Conservation (phyloP, 2,888 invertebrate species). For the Nemoura dubitans region DNA sequence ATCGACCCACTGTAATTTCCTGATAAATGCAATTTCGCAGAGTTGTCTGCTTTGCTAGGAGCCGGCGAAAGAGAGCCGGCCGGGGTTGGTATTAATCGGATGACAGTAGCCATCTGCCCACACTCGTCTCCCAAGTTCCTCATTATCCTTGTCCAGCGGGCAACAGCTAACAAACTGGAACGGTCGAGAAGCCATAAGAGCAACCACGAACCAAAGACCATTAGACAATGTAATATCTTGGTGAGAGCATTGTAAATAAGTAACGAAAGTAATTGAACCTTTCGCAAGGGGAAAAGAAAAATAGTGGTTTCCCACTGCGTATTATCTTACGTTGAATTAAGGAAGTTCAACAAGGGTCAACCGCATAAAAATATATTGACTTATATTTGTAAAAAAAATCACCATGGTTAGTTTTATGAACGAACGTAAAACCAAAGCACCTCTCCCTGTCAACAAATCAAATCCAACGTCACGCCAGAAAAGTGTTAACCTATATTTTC, state of each 20-base stretch:
- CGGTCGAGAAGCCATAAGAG: background rate
- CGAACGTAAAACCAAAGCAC: background rate
- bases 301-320: background rate
- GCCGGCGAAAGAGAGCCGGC: background rate
- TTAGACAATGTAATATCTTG: background rate
- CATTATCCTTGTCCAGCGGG: background rate
- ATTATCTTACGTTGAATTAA: background rate
- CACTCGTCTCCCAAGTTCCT: background rate
- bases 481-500: slow-evolving; percentile 2
- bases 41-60: background rate
- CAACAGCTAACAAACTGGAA: slow-evolving; percentile 4
- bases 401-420: background rate
- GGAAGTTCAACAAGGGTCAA: background rate
- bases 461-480: background rate
- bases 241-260: background rate
- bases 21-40: background rate
- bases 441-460: background rate
- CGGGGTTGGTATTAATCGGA: background rate
- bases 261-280: background rate
- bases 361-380: background rate
- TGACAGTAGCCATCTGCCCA: background rate
- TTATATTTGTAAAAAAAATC: background rate
- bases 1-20: slow-evolving; percentile 7
- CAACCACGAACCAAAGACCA: background rate
- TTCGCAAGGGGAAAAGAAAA: background rate